Percentiles rank a stretch among this genome's conserved stretches.
Evolutionary conservation across 92 coral and sea anemone species (phyloP).

Genomic region (Parazoanthus atlanticus): DNA sequence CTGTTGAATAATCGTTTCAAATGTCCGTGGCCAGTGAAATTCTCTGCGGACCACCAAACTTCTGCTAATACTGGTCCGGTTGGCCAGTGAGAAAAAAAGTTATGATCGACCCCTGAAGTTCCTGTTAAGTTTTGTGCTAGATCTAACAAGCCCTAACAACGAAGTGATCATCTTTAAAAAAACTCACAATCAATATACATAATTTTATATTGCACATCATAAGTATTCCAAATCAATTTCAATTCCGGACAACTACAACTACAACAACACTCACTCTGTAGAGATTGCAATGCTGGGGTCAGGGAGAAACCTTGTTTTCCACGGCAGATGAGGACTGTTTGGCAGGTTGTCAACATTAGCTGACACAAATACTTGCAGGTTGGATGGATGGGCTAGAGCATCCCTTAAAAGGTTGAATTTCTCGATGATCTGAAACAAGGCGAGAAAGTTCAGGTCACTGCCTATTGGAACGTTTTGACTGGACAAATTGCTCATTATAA

Average conservation of each 20-base stretch:
- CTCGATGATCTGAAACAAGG: conserved; percentile 67
- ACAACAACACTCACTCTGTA: conserved; percentile 53
- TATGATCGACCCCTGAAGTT: too few relatives aligned
- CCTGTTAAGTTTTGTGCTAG: too few relatives aligned
- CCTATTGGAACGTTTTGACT: background rate
- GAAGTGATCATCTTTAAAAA: background rate
- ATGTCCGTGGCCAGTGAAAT: too few relatives aligned
- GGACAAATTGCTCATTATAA: too few relatives aligned
- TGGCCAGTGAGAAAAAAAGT: too few relatives aligned
- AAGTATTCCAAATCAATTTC: background rate
- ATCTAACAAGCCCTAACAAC: background rate
- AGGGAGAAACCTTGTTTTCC: conserved; percentile 71
- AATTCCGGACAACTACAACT: background rate
- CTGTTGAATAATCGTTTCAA: too few relatives aligned
- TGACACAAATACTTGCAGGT: conserved; percentile 86
- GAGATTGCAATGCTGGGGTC: conserved; percentile 57
- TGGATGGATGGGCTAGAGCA: conserved; percentile 74
- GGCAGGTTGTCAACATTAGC: conserved; percentile 86
- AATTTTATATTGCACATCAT: too few relatives aligned
- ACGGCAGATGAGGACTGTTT: conserved; percentile 67
- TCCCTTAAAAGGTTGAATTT: conserved; percentile 75
- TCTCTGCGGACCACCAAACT: too few relatives aligned
- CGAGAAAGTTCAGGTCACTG: background rate
- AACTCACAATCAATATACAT: too few relatives aligned
- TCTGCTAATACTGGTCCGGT: too few relatives aligned